These are phyloP conservation scores for Zosterops borbonicus DNA, from an alignment of 2,113 vertebrate genomes.

Conservation along the genomic window DNA sequence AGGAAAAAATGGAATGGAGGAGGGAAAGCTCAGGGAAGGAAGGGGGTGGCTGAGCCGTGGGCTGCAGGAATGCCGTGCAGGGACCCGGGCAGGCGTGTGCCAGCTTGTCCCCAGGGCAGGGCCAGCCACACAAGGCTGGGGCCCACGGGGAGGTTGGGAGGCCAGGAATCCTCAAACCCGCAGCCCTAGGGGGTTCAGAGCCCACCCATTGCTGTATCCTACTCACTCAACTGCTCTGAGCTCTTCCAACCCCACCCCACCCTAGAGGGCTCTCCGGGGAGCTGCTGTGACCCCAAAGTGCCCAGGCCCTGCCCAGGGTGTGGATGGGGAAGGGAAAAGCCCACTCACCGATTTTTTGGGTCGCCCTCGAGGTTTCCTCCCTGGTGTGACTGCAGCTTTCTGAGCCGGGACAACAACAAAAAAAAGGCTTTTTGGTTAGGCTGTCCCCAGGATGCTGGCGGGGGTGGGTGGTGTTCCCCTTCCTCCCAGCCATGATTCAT, in stretches of 20 bases:
- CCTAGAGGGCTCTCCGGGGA: rapidly evolving
- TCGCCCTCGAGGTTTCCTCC: conserved; percentile 89
- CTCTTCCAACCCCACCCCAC: not conserved
- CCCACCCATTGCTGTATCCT: not conserved
- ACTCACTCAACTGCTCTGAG: not conserved
- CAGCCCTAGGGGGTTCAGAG: rapidly evolving
- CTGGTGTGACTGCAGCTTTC: conserved; percentile 85
- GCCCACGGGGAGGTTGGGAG: not conserved
- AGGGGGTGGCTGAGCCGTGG: not conserved
- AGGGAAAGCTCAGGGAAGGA: not conserved
- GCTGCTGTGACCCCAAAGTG: not conserved
- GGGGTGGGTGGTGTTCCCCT: not conserved
- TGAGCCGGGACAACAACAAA: conserved; percentile 48
- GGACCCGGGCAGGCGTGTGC: not conserved
- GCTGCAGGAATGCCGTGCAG: conserved; percentile 38
- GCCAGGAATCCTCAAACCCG: not conserved
- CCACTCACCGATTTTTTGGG: conserved; percentile 91
- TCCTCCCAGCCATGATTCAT: not conserved
- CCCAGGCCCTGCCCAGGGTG: not conserved
- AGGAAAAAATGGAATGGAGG: not conserved
- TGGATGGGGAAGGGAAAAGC: not conserved
- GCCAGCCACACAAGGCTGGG: not conserved
- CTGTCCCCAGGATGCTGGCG: not conserved
- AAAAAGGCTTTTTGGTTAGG: not conserved
- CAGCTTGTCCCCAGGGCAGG: not conserved